phyloP scores from a whole-genome alignment of 2,888 invertebrate genomes.

The Lasioglossum figueresi region DNA sequence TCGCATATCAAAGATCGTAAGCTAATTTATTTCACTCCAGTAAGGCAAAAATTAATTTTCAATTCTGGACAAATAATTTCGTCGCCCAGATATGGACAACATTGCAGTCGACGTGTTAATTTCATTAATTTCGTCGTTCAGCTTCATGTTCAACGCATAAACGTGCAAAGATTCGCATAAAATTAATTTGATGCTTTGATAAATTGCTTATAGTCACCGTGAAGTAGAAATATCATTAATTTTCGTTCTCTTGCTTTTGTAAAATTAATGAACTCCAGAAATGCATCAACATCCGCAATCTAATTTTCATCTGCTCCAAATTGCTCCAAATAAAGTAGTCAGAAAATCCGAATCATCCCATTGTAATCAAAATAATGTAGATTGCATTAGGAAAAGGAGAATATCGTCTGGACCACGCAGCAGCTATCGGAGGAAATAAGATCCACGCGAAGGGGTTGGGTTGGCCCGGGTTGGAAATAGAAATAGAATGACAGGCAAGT shows the following conservation, averaged over 20 bases:
- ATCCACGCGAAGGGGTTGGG: neutral
- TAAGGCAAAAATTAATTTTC: neutral
- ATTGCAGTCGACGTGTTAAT: neutral
- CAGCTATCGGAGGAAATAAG: neutral
- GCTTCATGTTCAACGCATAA: neutral
- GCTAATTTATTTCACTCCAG: too few relatives aligned
- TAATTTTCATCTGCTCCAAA: neutral
- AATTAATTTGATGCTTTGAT: too few relatives aligned
- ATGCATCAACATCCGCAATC: neutral
- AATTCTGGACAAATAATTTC: neutral
- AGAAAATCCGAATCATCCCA: neutral
- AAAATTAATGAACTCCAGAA: neutral
- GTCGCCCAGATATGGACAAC: neutral
- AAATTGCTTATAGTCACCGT: too few relatives aligned
- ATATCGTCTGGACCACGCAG: neutral
- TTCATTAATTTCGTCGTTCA: neutral
- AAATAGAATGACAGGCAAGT: neutral
- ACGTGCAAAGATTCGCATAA: too few relatives aligned
- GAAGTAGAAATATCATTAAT: too few relatives aligned
- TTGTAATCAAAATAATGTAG: neutral
- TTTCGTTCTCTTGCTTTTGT: neutral
- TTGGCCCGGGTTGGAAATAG: neutral
- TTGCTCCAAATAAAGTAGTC: neutral
- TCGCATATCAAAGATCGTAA: too few relatives aligned
- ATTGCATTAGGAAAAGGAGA: neutral